Conservation (phyloP, 2,888 invertebrate genomes). For the Cylindroiulus punctatus region DNA sequence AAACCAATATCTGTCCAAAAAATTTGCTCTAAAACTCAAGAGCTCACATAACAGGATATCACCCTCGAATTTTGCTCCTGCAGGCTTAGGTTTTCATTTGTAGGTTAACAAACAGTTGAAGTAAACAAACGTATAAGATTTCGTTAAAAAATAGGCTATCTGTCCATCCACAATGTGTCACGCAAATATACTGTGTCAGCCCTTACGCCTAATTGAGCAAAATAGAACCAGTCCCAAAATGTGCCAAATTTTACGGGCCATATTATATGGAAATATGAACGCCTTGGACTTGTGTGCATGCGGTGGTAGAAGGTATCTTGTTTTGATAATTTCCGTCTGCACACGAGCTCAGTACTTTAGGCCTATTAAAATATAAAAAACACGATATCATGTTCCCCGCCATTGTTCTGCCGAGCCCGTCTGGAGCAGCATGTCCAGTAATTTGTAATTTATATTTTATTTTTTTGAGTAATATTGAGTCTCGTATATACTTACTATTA, state of each 20-base stretch:
- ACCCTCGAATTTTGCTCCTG: background rate
- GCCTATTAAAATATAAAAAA: conserved; percentile 2
- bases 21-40: too few species aligned
- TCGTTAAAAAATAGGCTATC: background rate
- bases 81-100: conserved; percentile 1
- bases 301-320: background rate
- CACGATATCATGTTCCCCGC: background rate
- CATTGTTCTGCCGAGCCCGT: conserved; percentile 4
- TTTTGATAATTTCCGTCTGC: background rate
- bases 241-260: background rate
- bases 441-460: conserved; percentile 33
- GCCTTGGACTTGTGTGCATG: background rate
- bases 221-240: background rate
- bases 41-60: background rate
- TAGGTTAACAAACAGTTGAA: conserved; percentile 1
- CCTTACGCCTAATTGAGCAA: background rate
- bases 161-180: background rate
- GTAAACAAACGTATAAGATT: background rate
- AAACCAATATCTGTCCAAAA: too few species aligned
- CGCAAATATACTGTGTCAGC: background rate
- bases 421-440: background rate
- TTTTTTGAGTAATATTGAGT: conserved; percentile 17
- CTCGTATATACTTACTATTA: conserved; percentile 11
- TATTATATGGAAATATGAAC: background rate
- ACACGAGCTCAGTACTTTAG: background rate